Evolutionary conservation across 2,113 vertebrate species (phyloP).

Genomic region (Balaeniceps rex): DNA sequence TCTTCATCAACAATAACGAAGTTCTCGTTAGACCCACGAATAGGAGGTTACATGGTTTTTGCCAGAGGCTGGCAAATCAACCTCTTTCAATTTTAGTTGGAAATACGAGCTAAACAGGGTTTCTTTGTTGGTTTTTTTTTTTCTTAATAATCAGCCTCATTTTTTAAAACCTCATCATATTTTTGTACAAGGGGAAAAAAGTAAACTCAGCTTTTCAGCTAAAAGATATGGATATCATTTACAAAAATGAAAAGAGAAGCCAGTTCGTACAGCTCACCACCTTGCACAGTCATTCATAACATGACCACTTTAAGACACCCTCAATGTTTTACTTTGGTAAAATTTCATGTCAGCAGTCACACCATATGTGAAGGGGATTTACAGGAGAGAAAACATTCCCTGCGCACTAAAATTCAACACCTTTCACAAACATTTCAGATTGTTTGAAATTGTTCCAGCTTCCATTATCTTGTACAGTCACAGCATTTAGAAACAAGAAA

Average conservation of each 20-base stretch:
- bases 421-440: constrained; percentile 8
- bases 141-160: background rate
- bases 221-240: background rate
- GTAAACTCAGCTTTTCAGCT: background rate
- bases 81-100: background rate
- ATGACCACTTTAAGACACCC: background rate
- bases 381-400: background rate
- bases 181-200: background rate
- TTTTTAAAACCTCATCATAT: background rate
- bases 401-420: background rate
- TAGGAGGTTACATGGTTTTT: background rate
- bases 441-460: constrained; percentile 26
- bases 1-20: background rate
- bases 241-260: background rate
- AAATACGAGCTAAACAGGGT: background rate
- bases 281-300: background rate
- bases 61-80: background rate
- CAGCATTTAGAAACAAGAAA: background rate
- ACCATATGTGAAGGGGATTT: background rate
- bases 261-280: background rate
- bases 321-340: background rate
- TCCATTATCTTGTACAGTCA: constrained; percentile 13
- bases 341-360: background rate
- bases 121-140: background rate
- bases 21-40: background rate